Conservation (phyloP, 2,113 vertebrate genomes). For the Garra rufa region DNA sequence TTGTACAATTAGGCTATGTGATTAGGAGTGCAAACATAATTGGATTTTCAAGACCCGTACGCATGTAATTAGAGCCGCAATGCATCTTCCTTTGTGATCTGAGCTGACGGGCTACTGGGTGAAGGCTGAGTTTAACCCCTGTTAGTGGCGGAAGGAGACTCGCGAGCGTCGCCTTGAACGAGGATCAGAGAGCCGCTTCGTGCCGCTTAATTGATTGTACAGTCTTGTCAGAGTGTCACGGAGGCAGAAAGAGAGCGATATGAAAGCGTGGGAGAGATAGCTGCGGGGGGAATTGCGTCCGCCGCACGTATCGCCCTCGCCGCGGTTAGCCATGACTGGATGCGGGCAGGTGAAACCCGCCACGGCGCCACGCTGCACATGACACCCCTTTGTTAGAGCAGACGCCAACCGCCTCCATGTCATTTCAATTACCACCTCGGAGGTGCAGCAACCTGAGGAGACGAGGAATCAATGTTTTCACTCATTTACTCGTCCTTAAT, state of each 20-base stretch:
- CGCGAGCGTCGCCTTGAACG: conserved; percentile 26
- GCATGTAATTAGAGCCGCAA: conserved; percentile 83
- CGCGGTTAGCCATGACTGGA: conserved; percentile 64
- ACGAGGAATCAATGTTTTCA: conserved; percentile 37
- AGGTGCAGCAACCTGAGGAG: conserved; percentile 51
- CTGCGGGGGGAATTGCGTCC: conserved; percentile 73
- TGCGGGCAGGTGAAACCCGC: conserved; percentile 64
- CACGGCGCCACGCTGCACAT: conserved; percentile 70
- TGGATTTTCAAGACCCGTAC: conserved; percentile 85
- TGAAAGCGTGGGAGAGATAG: conserved; percentile 68
- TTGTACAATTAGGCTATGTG: conserved; percentile 90
- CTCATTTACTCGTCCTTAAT: conserved; percentile 43
- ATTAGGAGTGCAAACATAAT: conserved; percentile 96
- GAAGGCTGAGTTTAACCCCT: conserved; percentile 56
- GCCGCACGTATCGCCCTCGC: conserved; percentile 66
- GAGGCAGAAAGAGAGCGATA: conserved; percentile 16
- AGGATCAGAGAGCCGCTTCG: conserved; percentile 56
- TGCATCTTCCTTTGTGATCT: conserved; percentile 79
- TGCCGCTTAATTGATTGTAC: conserved; percentile 75
- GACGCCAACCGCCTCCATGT: conserved; percentile 53
- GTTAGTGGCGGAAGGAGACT: conserved; percentile 53
- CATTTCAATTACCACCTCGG: conserved; percentile 60
- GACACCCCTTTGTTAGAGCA: conserved; percentile 62
- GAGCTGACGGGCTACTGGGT: conserved; percentile 70
- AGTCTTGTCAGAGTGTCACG: conserved; percentile 67